phyloP scores from a whole-genome alignment of 2,113 vertebrate genomes.

The Rhinolophus sinicus region DNA sequence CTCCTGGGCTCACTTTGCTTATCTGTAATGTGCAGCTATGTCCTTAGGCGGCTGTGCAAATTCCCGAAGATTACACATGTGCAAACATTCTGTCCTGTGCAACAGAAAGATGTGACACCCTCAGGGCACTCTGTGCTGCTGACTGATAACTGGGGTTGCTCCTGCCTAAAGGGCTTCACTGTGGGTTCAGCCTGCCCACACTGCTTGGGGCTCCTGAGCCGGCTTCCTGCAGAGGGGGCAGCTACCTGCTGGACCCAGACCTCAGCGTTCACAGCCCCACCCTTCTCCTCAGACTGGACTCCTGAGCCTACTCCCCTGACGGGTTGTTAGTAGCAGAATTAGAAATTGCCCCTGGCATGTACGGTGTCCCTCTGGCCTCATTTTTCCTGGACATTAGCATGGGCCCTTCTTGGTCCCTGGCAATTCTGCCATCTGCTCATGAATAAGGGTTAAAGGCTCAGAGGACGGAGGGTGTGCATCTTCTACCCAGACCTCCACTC shows the following conservation, averaged over 20 bases:
- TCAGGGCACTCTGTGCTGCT: background rate
- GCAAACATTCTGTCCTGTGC: background rate
- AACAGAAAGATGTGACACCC: background rate
- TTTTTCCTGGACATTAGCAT: background rate
- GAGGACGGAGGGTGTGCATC: background rate
- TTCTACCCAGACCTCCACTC: background rate
- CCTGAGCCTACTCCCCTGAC: background rate
- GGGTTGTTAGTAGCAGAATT: background rate
- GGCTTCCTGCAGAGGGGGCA: background rate
- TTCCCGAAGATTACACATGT: background rate
- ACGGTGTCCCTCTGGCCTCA: background rate
- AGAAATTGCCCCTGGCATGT: background rate
- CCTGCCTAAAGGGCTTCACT: background rate
- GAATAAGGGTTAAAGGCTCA: background rate
- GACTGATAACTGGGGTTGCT: background rate
- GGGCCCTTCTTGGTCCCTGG: background rate
- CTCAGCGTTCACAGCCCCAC: background rate
- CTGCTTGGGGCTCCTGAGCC: background rate
- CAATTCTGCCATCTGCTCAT: background rate
- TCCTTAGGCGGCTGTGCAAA: background rate
- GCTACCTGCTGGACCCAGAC: background rate
- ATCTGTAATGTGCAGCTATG: background rate
- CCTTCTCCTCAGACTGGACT: background rate
- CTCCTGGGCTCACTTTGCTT: background rate
- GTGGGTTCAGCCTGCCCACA: background rate